phyloP scores from a whole-genome alignment of 2,888 invertebrate species.

The Bedellia somnulentella region DNA sequence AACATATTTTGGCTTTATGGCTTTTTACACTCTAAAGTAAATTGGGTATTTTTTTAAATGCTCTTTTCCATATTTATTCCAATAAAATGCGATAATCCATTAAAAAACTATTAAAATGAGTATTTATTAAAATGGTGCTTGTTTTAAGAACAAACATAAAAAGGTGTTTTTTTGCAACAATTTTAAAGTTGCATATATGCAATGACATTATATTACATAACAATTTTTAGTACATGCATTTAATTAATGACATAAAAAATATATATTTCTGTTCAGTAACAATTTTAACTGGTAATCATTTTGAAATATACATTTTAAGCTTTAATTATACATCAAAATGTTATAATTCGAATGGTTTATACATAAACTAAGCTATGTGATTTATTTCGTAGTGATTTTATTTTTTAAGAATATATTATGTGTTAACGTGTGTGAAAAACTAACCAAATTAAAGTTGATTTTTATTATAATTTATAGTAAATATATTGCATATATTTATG shows the following conservation, averaged over 20 bases:
- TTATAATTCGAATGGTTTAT: background rate
- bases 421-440: constrained; percentile 18
- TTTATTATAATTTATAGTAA: constrained; percentile 18
- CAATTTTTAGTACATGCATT: background rate
- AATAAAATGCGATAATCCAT: no score
- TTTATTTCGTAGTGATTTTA: constrained; percentile 39
- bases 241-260: background rate
- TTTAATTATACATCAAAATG: background rate
- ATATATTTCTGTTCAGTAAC: background rate
- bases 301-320: background rate
- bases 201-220: background rate
- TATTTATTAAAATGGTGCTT: no score
- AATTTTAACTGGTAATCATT: background rate
- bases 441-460: constrained; percentile 49
- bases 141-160: no score
- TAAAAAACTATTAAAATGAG: no score
- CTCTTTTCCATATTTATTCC: no score
- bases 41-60: no score
- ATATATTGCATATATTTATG: constrained; percentile 14
- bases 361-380: constrained; percentile 14
- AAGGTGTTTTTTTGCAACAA: background rate
- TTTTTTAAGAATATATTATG: constrained; percentile 29
- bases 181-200: background rate
- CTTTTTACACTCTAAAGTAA: no score
- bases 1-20: no score